Base-by-base conservation (phyloP, 1,140 invertebrate species). In the Helicorthomorpha holstii region DNA sequence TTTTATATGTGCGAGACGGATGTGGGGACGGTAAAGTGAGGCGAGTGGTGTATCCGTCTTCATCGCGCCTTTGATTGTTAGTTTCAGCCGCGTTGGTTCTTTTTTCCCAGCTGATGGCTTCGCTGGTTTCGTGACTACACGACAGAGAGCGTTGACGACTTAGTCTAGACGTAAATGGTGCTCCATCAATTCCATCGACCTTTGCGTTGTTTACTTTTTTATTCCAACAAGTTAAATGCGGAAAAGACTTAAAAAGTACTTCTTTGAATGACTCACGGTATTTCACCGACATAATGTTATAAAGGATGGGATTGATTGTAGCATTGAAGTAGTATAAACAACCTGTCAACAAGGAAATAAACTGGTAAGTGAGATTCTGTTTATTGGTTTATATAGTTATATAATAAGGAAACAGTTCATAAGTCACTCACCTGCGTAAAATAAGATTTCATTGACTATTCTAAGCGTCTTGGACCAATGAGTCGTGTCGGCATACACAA, bases 281-380 rank as follows among this genome's bases (percentile, higher is more conserved):
- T 57, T 81, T 81, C 61, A 77, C 73, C 3, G 86, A 91, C 86
- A 94, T 91, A 1, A 92, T 75, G 65, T 86, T 90, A 64, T 94
- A 94, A 0, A 94, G 67, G 54, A 93, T 85, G 0, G 89, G 89
- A 70, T 93, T 94, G 42, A 91, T 78, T 0, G 85, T 90, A 22
- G 82, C 81, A 24, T 83, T 87, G 45, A 91, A 76, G 64, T 89
- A 94, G 68, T 92, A 94, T 12, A 87, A 74, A 46, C 81, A 78
- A 1, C 86, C 86, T 16, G 82, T 76, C 12, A 52, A 3, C 38
- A 23, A 29, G 7, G 22, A 14, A 21, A 53, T 10, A 22, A 53
- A 51, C 27, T 34, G 10, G 29, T 19, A 44, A 25, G 7, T 48
- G 7, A 48, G 21, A 23, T 23, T 48, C 4, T 10, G 10, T 48